A percentile compares a stretch with the other conserved stretches of the same genome.
phyloP scores from a whole-genome alignment of 2,797 vertebrate genomes.

The Labroides dimidiatus region DNA sequence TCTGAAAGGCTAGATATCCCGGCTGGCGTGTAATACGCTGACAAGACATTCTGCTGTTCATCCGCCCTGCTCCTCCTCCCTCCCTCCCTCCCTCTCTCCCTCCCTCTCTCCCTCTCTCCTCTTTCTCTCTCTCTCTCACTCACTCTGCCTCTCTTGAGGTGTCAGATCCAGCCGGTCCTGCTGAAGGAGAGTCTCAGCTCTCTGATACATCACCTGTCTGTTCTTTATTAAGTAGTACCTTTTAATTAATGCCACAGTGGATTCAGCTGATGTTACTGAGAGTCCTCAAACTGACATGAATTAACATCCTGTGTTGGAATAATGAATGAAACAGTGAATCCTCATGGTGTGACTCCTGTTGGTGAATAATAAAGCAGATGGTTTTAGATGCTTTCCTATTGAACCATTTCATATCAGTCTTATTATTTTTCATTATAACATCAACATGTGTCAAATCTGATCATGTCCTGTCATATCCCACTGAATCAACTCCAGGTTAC shows the following conservation, averaged over 20 bases:
- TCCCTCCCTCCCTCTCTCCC: constrained; percentile 12
- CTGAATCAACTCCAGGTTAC: too few relatives aligned
- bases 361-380: too few relatives aligned
- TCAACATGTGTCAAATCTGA: too few relatives aligned
- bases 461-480: too few relatives aligned
- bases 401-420: too few relatives aligned
- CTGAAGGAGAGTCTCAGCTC: constrained; percentile 37
- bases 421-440: too few relatives aligned
- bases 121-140: constrained; percentile 6
- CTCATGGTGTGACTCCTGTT: too few relatives aligned
- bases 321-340: not conserved
- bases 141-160: constrained; percentile 33
- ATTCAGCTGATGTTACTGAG: not conserved
- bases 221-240: constrained; percentile 16
- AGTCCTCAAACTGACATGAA: not conserved
- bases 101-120: constrained; percentile 12
- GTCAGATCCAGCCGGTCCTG: constrained; percentile 37
- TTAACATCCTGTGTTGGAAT: not conserved
- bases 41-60: constrained; percentile 75
- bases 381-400: too few relatives aligned
- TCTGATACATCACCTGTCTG: constrained; percentile 46
- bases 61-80: constrained; percentile 44
- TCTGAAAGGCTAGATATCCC: constrained; percentile 83
- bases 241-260: constrained; percentile 44
- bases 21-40: constrained; percentile 81